Evolutionary conservation across 1,140 invertebrate genomes (phyloP).

Genomic region (Dinothrombium tinctorium): DNA sequence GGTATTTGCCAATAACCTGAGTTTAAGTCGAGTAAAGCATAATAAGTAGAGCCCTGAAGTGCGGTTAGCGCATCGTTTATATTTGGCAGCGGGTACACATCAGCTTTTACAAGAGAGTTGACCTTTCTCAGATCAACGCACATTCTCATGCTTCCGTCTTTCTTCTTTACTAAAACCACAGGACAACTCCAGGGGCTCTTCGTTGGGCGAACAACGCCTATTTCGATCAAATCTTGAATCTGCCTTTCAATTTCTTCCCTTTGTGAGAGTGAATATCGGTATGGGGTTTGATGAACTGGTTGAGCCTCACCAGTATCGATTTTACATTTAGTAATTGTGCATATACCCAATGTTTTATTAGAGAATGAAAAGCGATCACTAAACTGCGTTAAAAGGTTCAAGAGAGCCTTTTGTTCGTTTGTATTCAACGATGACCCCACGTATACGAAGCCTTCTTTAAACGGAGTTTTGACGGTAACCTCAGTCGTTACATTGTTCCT

Average conservation of each 20-base stretch:
- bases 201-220: not conserved
- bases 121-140: conserved; percentile 24
- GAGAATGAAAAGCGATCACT: too few relatives aligned
- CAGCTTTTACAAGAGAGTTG: conserved; percentile 22
- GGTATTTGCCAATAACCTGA: not conserved
- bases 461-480: too few relatives aligned
- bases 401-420: too few relatives aligned
- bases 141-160: not conserved
- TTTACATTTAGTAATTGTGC: too few relatives aligned
- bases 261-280: not conserved
- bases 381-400: too few relatives aligned
- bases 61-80: conserved; percentile 17
- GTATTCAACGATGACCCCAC: too few relatives aligned
- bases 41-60: not conserved
- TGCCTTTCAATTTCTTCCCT: too few relatives aligned
- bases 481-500: too few relatives aligned
- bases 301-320: not conserved
- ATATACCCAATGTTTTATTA: too few relatives aligned
- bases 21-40: not conserved
- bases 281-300: not conserved
- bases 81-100: conserved; percentile 26
- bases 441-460: too few relatives aligned
- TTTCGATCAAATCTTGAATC: not conserved
- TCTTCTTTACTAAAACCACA: not conserved
- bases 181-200: not conserved